Evolutionary conservation across 2,888 invertebrate genomes (phyloP).

Genomic region (Morpho helenor): DNA sequence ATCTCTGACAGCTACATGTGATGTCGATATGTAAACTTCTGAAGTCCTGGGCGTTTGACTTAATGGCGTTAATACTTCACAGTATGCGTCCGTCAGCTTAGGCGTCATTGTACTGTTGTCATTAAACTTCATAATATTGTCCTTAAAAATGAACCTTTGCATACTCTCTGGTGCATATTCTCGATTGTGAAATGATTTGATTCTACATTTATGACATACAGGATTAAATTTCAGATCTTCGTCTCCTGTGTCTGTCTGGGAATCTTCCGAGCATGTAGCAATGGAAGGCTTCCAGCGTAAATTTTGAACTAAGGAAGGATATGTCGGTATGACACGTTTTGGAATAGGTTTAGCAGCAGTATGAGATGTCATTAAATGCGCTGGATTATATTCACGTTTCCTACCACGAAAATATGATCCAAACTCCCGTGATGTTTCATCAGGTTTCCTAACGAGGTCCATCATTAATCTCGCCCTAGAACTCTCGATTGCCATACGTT

Average conservation of each 20-base stretch:
- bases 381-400: constrained; percentile 29
- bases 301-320: constrained; percentile 34
- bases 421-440: constrained; percentile 35
- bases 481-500: constrained; percentile 34
- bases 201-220: constrained; percentile 37
- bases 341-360: constrained; percentile 16
- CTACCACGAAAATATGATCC: constrained; percentile 37
- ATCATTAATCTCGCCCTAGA: constrained; percentile 35
- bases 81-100: constrained; percentile 41
- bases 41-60: constrained; percentile 26
- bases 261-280: constrained; percentile 31
- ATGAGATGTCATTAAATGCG: constrained; percentile 37
- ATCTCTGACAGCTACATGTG: constrained; percentile 29
- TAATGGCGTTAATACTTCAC: constrained; percentile 31
- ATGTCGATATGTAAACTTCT: constrained; percentile 28
- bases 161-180: constrained; percentile 10
- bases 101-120: constrained; percentile 55
- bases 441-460: constrained; percentile 28
- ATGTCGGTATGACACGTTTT: constrained; percentile 30
- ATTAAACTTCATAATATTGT: constrained; percentile 48
- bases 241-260: constrained; percentile 19
- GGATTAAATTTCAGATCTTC: constrained; percentile 29
- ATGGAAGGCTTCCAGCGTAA: constrained; percentile 40
- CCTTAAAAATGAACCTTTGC: constrained; percentile 31
- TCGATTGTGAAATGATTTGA: constrained; percentile 32